These are phyloP conservation scores for Tamias sibiricus DNA, from an alignment of 2,113 vertebrate species.

Conservation along the genomic window DNA sequence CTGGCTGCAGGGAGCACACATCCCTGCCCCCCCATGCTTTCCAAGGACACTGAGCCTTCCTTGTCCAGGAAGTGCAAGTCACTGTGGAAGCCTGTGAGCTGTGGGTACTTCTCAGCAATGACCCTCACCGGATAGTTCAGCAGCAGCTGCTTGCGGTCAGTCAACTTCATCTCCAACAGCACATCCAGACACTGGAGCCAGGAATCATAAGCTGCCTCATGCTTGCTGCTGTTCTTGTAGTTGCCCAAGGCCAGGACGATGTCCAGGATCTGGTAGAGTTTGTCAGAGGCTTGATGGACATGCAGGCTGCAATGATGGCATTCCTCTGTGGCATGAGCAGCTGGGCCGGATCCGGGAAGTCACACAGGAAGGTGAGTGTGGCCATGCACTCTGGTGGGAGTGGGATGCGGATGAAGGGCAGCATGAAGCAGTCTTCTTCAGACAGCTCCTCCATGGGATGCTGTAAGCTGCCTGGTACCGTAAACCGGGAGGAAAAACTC, in stretches of 20 bases:
- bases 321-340: slow-evolving; percentile 95
- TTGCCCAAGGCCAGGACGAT: slow-evolving; percentile 97
- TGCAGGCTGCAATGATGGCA: slow-evolving; percentile 94
- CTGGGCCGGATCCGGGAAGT: slow-evolving; percentile 91
- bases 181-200: slow-evolving; percentile 94
- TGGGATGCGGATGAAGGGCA: slow-evolving; percentile 85
- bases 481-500: too few relatives aligned
- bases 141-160: slow-evolving; percentile 94
- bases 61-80: slow-evolving; percentile 97
- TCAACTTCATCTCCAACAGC: slow-evolving; percentile 96
- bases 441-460: slow-evolving; percentile 90
- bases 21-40: slow-evolving; percentile 88
- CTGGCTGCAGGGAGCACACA: slow-evolving; percentile 90
- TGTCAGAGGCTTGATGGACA: slow-evolving; percentile 95
- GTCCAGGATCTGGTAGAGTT: slow-evolving; percentile 96
- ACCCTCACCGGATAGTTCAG: slow-evolving; percentile 94
- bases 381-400: neutral
- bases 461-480: too few relatives aligned
- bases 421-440: slow-evolving; percentile 96
- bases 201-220: slow-evolving; percentile 94
- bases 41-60: slow-evolving; percentile 94
- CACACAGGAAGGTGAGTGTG: slow-evolving; percentile 96
- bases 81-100: slow-evolving; percentile 89
- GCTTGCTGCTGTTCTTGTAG: slow-evolving; percentile 98
- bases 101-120: slow-evolving; percentile 92